Base-by-base conservation (phyloP, 1,140 invertebrate genomes). In the Ectropis grisescens region DNA sequence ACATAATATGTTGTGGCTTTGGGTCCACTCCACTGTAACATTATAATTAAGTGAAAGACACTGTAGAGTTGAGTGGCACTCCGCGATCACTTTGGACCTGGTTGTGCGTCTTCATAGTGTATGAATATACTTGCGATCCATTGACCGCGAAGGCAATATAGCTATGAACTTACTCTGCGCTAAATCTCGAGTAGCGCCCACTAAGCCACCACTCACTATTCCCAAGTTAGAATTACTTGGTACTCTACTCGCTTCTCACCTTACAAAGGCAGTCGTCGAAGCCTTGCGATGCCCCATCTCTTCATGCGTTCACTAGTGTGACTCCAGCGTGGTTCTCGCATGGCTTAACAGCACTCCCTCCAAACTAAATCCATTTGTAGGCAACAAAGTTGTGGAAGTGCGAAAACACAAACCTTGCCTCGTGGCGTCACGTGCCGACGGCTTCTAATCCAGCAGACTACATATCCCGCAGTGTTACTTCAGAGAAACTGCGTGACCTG, bases 341-440 rank as follows among this genome's bases (percentile, higher is more conserved):
- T 40, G 37, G 37, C 2, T 40, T n/a, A n/a, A 22, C 13, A 40
- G 2, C 1, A 24, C 9, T 4, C 26, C 31, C 3, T 27, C 4
- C 1, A 27, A 28, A 29, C 24, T 40, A 23, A 40, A 40, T 16
- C 13, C 31, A 8, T 19, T 19, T 14, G 37, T 33, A 10, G 29
- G 12, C 3, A 40, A 40, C 19, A n/a, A 31, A 2, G 13, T 33
- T 13, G 13, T 12, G 1, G 26, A 40, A 24, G 37, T 31, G 6
- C 0, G 41, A 37, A 23, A 2, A 23, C 7, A 47, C 37, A 0
- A 13, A 22, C 2, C 6, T 12, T 5, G 14, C 14, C 3, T 12
- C 33, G 4, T 47, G 44, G 38, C 14, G 44, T 1, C 32, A 47
- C 25, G 44, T 47, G 2, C 24, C 33, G 0, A 47, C 34, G 9